Percentiles rank a stretch among this genome's conserved stretches.
These are phyloP conservation scores for Colletes collaris DNA, from an alignment of 2,888 invertebrate genomes.

Conservation along the genomic window DNA sequence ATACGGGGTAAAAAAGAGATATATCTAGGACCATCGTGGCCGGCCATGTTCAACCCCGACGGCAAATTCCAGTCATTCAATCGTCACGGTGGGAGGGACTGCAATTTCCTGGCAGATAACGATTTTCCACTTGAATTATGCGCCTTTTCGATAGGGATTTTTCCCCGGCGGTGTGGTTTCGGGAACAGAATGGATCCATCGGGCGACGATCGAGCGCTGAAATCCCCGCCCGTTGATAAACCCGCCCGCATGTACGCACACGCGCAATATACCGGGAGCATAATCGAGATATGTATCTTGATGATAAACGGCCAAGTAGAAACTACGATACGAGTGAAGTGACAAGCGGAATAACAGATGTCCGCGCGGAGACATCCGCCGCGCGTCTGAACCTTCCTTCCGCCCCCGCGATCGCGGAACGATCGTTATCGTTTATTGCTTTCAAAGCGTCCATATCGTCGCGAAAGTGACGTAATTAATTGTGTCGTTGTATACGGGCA, in stretches of 20 bases:
- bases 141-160: slow-evolving; percentile 55
- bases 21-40: slow-evolving; percentile 29
- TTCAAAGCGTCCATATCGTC: neutral
- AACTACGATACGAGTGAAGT: slow-evolving; percentile 64
- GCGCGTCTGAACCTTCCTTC: slow-evolving; percentile 52
- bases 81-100: slow-evolving; percentile 42
- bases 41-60: slow-evolving; percentile 27
- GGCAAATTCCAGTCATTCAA: slow-evolving; percentile 57
- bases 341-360: slow-evolving; percentile 68
- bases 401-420: slow-evolving; percentile 48
- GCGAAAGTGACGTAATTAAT: slow-evolving; percentile 23
- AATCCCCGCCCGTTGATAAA: slow-evolving; percentile 56
- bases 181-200: slow-evolving; percentile 58
- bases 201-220: slow-evolving; percentile 41
- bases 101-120: slow-evolving; percentile 61
- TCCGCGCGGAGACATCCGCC: slow-evolving; percentile 57
- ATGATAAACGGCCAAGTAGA: slow-evolving; percentile 66
- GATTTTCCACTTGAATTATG: slow-evolving; percentile 59
- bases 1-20: neutral
- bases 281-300: slow-evolving; percentile 67
- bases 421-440: slow-evolving; percentile 54
- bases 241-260: slow-evolving; percentile 38
- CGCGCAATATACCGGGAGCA: slow-evolving; percentile 50
- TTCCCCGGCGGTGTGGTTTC: slow-evolving; percentile 42
- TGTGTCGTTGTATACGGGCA: neutral